Evolutionary conservation across 2,113 vertebrate genomes (phyloP).

Genomic region (Elanoides forficatus): DNA sequence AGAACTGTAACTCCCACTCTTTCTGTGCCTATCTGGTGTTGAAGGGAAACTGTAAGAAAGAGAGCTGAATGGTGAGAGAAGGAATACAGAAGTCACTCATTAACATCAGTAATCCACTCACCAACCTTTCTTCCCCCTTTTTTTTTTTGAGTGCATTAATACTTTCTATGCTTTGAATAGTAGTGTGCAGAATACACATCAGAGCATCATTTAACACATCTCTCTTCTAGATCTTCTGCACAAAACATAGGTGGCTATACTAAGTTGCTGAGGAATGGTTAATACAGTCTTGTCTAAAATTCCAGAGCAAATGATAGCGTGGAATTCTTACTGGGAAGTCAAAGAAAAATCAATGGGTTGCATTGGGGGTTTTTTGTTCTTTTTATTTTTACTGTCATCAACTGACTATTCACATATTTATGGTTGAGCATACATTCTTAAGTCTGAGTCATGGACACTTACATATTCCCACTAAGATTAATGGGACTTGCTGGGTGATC

Average conservation of each 20-base stretch:
- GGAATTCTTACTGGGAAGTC: neutral
- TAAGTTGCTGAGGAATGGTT: neutral
- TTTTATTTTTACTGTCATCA: neutral
- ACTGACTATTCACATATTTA: neutral
- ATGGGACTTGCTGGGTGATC: neutral
- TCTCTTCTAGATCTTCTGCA: neutral
- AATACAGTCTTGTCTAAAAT: neutral
- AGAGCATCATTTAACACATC: neutral
- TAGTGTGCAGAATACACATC: neutral
- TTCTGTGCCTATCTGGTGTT: neutral
- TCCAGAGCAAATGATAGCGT: neutral
- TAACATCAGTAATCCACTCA: neutral
- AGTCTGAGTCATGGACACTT: neutral
- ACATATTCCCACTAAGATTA: neutral
- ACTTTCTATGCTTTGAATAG: neutral
- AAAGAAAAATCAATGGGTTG: neutral
- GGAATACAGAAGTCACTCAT: neutral
- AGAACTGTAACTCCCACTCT: neutral
- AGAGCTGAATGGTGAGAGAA: neutral
- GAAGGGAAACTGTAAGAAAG: neutral
- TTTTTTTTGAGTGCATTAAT: neutral
- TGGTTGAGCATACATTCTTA: neutral
- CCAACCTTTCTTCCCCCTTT: rapidly evolving
- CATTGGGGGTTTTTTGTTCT: rapidly evolving
- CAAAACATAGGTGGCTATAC: neutral